phyloP scores from a whole-genome alignment of 2,113 vertebrate genomes.

The Vimba vimba region DNA sequence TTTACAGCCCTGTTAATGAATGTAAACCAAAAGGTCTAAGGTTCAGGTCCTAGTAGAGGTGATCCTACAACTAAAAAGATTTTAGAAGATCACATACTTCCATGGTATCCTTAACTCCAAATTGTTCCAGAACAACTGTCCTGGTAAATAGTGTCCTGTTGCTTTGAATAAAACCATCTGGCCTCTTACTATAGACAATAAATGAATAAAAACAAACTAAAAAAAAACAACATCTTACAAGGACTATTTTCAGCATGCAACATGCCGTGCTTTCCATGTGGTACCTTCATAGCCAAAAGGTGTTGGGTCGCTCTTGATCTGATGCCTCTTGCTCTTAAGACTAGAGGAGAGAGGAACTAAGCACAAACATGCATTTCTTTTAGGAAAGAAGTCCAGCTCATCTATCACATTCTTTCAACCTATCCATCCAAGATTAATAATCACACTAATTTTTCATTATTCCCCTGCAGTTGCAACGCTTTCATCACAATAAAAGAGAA shows the following conservation, averaged over 20 bases:
- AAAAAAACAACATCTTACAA: neutral
- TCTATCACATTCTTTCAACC: constrained; percentile 28
- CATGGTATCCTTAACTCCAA: neutral
- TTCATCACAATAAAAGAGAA: constrained; percentile 38
- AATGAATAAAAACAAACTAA: neutral
- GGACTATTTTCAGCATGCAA: constrained; percentile 44
- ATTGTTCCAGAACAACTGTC: neutral
- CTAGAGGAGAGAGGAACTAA: constrained; percentile 85
- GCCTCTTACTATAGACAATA: neutral
- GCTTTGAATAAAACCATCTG: neutral
- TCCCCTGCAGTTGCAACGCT: neutral
- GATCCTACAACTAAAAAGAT: neutral
- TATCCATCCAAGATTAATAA: constrained; percentile 40
- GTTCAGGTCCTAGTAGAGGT: too few relatives aligned
- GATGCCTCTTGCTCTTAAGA: constrained; percentile 91
- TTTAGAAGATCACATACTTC: neutral
- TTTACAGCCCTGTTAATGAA: neutral
- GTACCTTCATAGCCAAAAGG: constrained; percentile 93
- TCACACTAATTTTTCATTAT: constrained; percentile 42
- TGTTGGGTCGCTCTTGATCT: constrained; percentile 94
- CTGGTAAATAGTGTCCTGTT: neutral
- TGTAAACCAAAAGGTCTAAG: neutral
- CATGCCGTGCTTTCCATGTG: constrained; percentile 48
- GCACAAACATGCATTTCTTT: constrained; percentile 38
- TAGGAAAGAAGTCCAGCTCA: neutral